phyloP scores from a whole-genome alignment of 2,888 invertebrate genomes.

The Nephrocerus scutellatus region DNA sequence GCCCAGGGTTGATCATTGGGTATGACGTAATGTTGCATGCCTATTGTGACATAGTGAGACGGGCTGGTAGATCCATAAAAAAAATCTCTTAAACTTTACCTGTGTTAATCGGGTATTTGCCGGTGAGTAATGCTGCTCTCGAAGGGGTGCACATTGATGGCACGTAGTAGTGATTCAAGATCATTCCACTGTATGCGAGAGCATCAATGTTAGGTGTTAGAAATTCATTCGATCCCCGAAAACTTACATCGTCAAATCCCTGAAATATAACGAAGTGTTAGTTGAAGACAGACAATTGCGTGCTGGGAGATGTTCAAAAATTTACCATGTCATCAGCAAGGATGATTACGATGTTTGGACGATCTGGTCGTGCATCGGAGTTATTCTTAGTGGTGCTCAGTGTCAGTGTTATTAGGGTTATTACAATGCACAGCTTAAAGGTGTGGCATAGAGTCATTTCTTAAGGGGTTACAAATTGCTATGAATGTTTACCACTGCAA shows the following conservation, averaged over 20 bases:
- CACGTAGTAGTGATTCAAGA: conserved; percentile 73
- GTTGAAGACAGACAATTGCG: conserved; percentile 1
- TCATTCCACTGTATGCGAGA: conserved; percentile 74
- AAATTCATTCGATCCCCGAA: conserved; percentile 83
- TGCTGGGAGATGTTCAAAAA: conserved; percentile 7
- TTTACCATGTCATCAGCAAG: conserved; percentile 77
- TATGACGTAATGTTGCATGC: conserved; percentile 68
- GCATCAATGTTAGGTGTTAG: conserved; percentile 86
- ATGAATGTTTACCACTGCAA: too few species aligned
- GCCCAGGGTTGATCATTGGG: conserved; percentile 63
- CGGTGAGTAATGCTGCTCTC: conserved; percentile 72
- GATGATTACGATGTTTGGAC: conserved; percentile 67
- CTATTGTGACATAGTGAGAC: conserved; percentile 38
- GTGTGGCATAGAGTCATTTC: too few species aligned
- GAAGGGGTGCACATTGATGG: conserved; percentile 82
- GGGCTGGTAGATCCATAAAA: neutral
- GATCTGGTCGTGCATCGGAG: too few species aligned
- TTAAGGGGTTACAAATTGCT: too few species aligned
- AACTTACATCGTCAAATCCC: conserved; percentile 91
- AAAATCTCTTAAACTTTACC: conserved; percentile 45
- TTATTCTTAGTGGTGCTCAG: too few species aligned
- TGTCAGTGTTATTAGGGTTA: too few species aligned
- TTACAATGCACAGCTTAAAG: too few species aligned
- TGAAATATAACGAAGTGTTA: conserved; percentile 40
- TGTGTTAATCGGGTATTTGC: conserved; percentile 77